Percentiles rank a stretch among this genome's conserved stretches.
Conservation (phyloP, 2,113 vertebrate species). For the Oreochromis niloticus region DNA sequence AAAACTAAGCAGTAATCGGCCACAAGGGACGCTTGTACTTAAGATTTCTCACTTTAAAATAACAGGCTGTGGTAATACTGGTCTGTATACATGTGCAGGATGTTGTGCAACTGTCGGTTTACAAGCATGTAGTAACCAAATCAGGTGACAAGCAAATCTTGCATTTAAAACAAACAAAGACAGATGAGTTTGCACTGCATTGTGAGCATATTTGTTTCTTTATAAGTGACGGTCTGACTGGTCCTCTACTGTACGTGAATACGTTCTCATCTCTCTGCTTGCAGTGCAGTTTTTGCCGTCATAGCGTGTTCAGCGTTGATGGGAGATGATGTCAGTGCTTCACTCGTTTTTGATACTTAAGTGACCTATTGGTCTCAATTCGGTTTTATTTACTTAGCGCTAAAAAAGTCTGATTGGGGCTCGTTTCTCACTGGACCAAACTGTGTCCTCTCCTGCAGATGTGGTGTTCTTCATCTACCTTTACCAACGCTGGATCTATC, state of each 20-base stretch:
- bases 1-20: neutral
- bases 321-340: neutral
- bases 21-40: accelerated
- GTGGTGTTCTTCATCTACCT: slow-evolving; percentile 95
- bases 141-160: neutral
- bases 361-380: neutral
- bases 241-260: neutral
- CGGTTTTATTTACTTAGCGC: neutral
- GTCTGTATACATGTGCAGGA: neutral
- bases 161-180: neutral
- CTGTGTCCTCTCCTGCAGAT: slow-evolving; percentile 61
- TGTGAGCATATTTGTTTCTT: neutral
- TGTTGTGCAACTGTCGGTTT: neutral
- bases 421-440: neutral
- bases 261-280: neutral
- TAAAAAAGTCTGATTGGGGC: neutral
- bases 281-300: neutral
- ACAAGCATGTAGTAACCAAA: neutral
- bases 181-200: neutral
- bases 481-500: slow-evolving; percentile 94
- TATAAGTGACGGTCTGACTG: neutral
- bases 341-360: neutral
- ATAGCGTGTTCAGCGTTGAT: neutral
- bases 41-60: neutral
- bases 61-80: neutral